These are phyloP conservation scores for Nothoprocta perdicaria DNA, from an alignment of 2,113 vertebrate species.

Conservation along the genomic window DNA sequence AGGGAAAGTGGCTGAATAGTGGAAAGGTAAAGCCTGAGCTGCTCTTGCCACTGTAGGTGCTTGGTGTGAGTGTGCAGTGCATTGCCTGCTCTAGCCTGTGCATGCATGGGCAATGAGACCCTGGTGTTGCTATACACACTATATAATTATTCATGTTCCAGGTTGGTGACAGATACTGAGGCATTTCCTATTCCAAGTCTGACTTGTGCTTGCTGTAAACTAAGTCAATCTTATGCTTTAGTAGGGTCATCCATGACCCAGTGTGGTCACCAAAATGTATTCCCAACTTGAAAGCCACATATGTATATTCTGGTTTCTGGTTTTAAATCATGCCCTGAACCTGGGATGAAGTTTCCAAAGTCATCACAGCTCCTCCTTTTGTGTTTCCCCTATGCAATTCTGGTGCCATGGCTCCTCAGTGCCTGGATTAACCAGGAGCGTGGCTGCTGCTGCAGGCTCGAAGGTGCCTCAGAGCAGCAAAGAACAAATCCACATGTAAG, in stretches of 20 bases:
- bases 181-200: background rate
- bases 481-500: background rate
- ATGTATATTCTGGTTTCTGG: background rate
- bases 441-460: background rate
- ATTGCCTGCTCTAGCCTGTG: background rate
- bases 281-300: background rate
- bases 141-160: rapidly evolving
- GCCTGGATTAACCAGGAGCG: background rate
- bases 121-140: background rate
- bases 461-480: background rate
- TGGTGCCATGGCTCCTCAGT: background rate
- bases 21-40: background rate
- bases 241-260: background rate
- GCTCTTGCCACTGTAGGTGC: background rate
- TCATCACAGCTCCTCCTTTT: background rate
- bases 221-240: background rate
- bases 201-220: background rate
- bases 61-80: rapidly evolving
- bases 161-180: background rate
- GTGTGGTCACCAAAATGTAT: background rate
- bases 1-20: background rate
- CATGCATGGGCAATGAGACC: background rate
- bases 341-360: background rate
- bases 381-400: background rate
- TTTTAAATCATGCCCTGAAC: background rate